phyloP scores from a whole-genome alignment of 2,888 invertebrate species.

The Scaptodrosophila latifasciaeformis region DNA sequence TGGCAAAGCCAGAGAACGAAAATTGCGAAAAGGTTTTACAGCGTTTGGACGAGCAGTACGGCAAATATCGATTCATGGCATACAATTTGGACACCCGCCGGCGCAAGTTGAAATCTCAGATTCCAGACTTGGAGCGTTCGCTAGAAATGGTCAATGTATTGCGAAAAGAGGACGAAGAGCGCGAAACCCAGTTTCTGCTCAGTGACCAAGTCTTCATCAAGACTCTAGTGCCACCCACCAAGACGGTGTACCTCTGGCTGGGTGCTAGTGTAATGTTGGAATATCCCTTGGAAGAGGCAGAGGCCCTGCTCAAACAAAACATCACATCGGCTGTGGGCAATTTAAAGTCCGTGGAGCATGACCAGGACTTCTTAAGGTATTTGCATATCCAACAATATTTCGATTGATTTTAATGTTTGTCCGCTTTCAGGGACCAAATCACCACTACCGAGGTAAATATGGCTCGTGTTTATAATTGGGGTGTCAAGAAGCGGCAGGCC shows the following conservation, averaged over 20 bases:
- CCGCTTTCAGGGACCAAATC: slow-evolving; percentile 88
- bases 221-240: slow-evolving; percentile 91
- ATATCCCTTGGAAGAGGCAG: slow-evolving; percentile 93
- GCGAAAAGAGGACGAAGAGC: slow-evolving; percentile 84
- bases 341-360: slow-evolving; percentile 89
- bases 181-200: slow-evolving; percentile 90
- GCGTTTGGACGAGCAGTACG: slow-evolving; percentile 92
- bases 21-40: slow-evolving; percentile 90
- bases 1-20: slow-evolving; percentile 88
- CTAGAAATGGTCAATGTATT: slow-evolving; percentile 93
- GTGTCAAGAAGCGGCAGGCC: slow-evolving; percentile 92
- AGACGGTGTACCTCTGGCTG: slow-evolving; percentile 89
- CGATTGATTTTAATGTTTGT: neutral
- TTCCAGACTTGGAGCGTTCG: slow-evolving; percentile 95
- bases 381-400: neutral
- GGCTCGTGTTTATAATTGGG: slow-evolving; percentile 99
- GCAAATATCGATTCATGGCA: slow-evolving; percentile 98
- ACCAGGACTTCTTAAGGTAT: slow-evolving; percentile 93
- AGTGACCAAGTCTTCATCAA: slow-evolving; percentile 92
- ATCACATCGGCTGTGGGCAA: slow-evolving; percentile 89
- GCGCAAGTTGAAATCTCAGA: slow-evolving; percentile 89
- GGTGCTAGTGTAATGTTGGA: slow-evolving; percentile 98
- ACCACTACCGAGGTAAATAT: slow-evolving; percentile 99
- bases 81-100: slow-evolving; percentile 91
- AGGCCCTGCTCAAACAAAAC: slow-evolving; percentile 87